Evolutionary conservation across 2,113 vertebrate genomes (phyloP), one percentile per base, ranked within the genome.

Genomic region (Neolamprologus sp.): DNA sequence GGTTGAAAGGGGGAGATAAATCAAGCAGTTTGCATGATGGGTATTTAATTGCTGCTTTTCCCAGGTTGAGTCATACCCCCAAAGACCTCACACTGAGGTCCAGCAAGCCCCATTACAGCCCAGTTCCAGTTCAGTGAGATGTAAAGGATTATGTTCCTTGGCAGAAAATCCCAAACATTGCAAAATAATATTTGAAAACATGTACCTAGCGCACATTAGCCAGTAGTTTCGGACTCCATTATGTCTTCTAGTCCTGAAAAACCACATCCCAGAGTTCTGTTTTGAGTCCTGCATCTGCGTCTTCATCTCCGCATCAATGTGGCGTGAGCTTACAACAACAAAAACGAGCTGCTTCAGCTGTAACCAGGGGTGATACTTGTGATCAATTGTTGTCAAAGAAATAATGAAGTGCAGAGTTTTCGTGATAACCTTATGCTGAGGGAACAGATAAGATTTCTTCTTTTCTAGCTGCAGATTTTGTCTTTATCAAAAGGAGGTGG

Each of bases 401-500:
- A 79, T 73, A 86, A 90, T 85, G 23, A 75, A 42, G 45, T 45
- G 12, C 16, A 8, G 26, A 79, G 31, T 81, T 84, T 81, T 33
- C 5, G 26, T 73, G 40, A 85, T 84, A 42, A 45, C 73, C 82
- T 84, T 78, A 47, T 54, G 47, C 58, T 17, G 21, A 71, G 9
- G 13, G 26, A 78, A 31, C 45, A 78, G 45, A 78, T 78, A 80
- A 82, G 83, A 85, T 51, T 84, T 33, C 13, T 19, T 75, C 16
- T 75, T 49, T 85, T 58, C 45, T 13, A 78, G 45, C 73, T 49
- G 68, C 84, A n/a, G 81, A 83, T 85, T 80, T 40, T 79, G 54
- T 92, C 84, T 83, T 80, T 80, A 87, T 91, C 82, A 90, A 88
- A 93, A 83, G 28, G 40, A 87, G 81, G 68, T 78, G 82, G 86